Evolutionary conservation across 35 echinoderm and acorn worm genomes (phyloP).

Genomic region (Ophioderma brevispina): DNA sequence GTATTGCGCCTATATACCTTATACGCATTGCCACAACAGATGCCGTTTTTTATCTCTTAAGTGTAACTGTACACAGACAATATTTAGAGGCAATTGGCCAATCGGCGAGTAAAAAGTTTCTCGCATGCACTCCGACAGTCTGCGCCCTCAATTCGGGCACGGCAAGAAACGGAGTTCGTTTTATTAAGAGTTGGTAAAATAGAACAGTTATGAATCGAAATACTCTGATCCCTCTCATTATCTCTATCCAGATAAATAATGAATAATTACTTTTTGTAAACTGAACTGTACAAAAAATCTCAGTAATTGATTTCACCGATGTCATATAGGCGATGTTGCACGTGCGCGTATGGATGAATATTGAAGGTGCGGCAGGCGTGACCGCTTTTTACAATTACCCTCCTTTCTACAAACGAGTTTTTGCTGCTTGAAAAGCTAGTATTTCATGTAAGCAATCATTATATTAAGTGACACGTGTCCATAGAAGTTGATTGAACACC

Average conservation of each 20-base stretch:
- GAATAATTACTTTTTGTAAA: constrained; percentile 74
- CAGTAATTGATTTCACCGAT: constrained; percentile 47
- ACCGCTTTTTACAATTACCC: neutral
- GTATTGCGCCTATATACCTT: no score
- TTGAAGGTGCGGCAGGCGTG: neutral
- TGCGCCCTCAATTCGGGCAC: neutral
- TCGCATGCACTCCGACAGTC: neutral
- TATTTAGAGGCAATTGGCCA: neutral
- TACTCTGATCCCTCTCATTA: constrained; percentile 44
- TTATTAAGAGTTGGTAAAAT: neutral
- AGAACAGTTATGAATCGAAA: constrained; percentile 41
- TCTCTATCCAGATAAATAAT: neutral
- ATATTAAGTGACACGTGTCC: constrained; percentile 74
- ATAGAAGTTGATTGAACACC: constrained; percentile 69
- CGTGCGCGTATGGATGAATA: neutral
- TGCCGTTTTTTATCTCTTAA: no score
- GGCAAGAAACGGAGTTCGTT: neutral
- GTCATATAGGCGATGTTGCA: neutral
- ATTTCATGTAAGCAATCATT: constrained; percentile 71
- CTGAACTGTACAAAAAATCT: constrained; percentile 18
- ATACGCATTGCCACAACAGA: no score
- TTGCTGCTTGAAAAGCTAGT: constrained; percentile 34
- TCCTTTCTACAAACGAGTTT: neutral
- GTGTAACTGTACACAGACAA: no score
- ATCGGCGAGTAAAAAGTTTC: neutral